These are phyloP conservation scores for Formica selysi DNA, from an alignment of 1,140 invertebrate species.

Conservation along the genomic window DNA sequence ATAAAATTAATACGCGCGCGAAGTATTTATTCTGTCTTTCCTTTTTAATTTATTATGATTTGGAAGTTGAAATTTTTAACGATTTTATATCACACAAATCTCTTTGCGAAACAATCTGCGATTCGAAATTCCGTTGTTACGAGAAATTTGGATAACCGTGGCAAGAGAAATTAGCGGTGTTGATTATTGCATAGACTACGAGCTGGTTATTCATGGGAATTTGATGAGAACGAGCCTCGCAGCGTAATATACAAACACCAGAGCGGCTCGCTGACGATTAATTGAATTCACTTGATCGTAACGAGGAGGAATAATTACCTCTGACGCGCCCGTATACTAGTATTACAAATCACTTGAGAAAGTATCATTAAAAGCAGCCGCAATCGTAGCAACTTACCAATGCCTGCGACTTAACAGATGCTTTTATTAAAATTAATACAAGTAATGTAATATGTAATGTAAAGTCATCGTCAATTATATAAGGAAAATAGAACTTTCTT, in stretches of 20 bases:
- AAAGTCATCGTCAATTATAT: slow-evolving; percentile 22
- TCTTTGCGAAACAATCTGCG: not conserved
- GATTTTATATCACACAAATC: slow-evolving; percentile 9
- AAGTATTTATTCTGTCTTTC: not conserved
- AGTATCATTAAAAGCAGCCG: slow-evolving; percentile 67
- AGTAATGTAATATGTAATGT: not conserved
- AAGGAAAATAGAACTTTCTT: not conserved
- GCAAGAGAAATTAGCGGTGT: slow-evolving; percentile 49
- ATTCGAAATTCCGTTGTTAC: slow-evolving; percentile 19
- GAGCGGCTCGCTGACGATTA: slow-evolving; percentile 67
- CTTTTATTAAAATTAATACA: slow-evolving; percentile 55
- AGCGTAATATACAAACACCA: slow-evolving; percentile 42
- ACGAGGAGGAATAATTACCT: slow-evolving; percentile 75
- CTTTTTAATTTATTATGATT: not conserved
- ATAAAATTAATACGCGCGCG: not conserved
- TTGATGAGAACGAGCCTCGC: slow-evolving; percentile 61
- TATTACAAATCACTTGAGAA: slow-evolving; percentile 72
- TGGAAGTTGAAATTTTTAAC: not conserved
- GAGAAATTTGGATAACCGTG: slow-evolving; percentile 38
- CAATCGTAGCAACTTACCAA: slow-evolving; percentile 47
- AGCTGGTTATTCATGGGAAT: slow-evolving; percentile 70
- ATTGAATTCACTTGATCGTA: slow-evolving; percentile 76
- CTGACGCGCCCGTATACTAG: slow-evolving; percentile 74
- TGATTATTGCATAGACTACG: slow-evolving; percentile 55
- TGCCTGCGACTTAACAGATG: slow-evolving; percentile 30